A percentile compares a stretch with the other conserved stretches of the same genome.
phyloP scores from a whole-genome alignment of 2,888 invertebrate genomes.

The Neoscelio sp. region DNA sequence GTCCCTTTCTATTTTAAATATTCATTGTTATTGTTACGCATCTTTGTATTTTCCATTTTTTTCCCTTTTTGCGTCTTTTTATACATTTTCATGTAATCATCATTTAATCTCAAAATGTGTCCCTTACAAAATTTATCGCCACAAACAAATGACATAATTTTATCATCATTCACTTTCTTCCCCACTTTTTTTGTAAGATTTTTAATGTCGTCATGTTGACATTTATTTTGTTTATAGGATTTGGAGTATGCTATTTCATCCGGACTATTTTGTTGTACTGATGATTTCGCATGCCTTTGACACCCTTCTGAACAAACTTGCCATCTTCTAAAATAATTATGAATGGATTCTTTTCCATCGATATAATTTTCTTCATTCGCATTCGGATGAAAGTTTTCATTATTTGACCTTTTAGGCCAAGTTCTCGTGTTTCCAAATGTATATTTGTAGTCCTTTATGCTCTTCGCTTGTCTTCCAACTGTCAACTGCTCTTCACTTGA shows the following conservation, averaged over 20 bases:
- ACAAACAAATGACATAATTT: too few species aligned
- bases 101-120: too few species aligned
- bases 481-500: constrained; percentile 12
- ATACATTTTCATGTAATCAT: too few species aligned
- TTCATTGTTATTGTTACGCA: too few species aligned
- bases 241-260: constrained; percentile 19
- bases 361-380: constrained; percentile 28
- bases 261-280: constrained; percentile 36
- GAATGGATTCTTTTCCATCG: constrained; percentile 36
- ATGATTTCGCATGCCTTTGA: constrained; percentile 14
- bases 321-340: constrained; percentile 35
- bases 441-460: constrained; percentile 16
- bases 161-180: too few species aligned
- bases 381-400: constrained; percentile 17
- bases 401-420: constrained; percentile 14
- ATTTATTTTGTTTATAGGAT: constrained; percentile 29
- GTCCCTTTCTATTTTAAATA: too few species aligned
- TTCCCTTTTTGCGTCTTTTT: too few species aligned
- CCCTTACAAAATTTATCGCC: too few species aligned
- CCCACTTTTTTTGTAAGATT: too few species aligned
- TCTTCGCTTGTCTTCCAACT: constrained; percentile 21
- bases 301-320: constrained; percentile 27
- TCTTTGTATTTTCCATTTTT: too few species aligned
- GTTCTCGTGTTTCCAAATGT: constrained; percentile 26
- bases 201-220: too few species aligned